These are phyloP conservation scores for Lateolabrax maculatus DNA, from an alignment of 2,797 vertebrate species.

Conservation along the genomic window DNA sequence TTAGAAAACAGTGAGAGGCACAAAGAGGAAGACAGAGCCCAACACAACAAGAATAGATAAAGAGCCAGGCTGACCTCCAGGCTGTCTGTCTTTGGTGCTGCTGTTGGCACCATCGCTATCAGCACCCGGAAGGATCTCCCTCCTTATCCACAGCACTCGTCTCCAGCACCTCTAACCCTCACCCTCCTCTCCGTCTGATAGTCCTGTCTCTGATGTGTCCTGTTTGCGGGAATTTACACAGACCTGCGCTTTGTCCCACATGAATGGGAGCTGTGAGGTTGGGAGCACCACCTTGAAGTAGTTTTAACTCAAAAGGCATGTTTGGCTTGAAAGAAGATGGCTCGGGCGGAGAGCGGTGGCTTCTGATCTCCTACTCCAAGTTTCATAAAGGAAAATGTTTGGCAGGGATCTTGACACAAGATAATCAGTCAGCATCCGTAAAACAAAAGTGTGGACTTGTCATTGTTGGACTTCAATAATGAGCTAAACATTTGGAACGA, in stretches of 20 bases:
- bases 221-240: conserved; percentile 63
- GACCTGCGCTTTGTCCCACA: conserved; percentile 72
- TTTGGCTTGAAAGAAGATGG: conserved; percentile 46
- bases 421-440: conserved; percentile 40
- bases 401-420: conserved; percentile 51
- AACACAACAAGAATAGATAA: conserved; percentile 56
- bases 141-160: conserved; percentile 74
- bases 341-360: conserved; percentile 6
- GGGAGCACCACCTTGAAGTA: conserved; percentile 58
- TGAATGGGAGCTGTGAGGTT: conserved; percentile 54
- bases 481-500: conserved; percentile 35
- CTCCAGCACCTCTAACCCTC: conserved; percentile 71
- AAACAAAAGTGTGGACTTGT: conserved; percentile 45
- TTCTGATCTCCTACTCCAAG: conserved; percentile 22
- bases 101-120: conserved; percentile 83
- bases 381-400: conserved; percentile 30
- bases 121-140: conserved; percentile 78
- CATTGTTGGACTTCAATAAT: conserved; percentile 19
- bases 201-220: conserved; percentile 73
- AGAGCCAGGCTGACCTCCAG: conserved; percentile 69
- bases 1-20: conserved; percentile 14
- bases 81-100: conserved; percentile 72
- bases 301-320: conserved; percentile 57
- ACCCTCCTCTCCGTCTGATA: conserved; percentile 60
- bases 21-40: conserved; percentile 49